These are phyloP conservation scores for Acleris literana DNA, from an alignment of 2,888 invertebrate genomes.

Conservation along the genomic window DNA sequence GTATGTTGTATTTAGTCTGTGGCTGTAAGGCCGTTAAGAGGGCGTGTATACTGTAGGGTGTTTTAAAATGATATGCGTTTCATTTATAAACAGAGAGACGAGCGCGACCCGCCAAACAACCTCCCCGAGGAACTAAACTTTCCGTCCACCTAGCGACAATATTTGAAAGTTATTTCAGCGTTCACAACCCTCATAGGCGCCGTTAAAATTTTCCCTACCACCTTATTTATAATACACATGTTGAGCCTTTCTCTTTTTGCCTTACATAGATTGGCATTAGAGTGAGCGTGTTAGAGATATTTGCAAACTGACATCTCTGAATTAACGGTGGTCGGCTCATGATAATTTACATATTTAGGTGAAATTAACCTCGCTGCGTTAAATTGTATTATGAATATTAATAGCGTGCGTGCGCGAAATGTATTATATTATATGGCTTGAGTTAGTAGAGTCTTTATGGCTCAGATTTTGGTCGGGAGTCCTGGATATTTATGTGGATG, in stretches of 20 bases:
- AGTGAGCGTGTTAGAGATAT: slow-evolving; percentile 64
- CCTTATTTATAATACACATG: slow-evolving; percentile 81
- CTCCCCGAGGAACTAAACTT: slow-evolving; percentile 80
- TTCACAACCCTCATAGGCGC: slow-evolving; percentile 84
- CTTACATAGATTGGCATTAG: slow-evolving; percentile 41
- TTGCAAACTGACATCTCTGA: slow-evolving; percentile 79
- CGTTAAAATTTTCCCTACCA: slow-evolving; percentile 83
- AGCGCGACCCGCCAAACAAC: slow-evolving; percentile 72
- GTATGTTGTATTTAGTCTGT: slow-evolving; percentile 40
- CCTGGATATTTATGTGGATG: slow-evolving; percentile 39
- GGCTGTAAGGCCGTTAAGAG: slow-evolving; percentile 42
- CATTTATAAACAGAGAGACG: slow-evolving; percentile 80
- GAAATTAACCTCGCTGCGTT: slow-evolving; percentile 82
- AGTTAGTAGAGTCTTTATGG: slow-evolving; percentile 63
- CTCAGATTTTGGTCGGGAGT: slow-evolving; percentile 63
- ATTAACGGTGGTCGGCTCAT: slow-evolving; percentile 83
- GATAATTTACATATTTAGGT: slow-evolving; percentile 85
- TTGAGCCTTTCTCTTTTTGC: slow-evolving; percentile 54
- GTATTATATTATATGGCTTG: slow-evolving; percentile 66
- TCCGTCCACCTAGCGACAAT: slow-evolving; percentile 83
- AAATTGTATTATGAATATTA: slow-evolving; percentile 84
- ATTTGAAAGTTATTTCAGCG: slow-evolving; percentile 84
- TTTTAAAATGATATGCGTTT: slow-evolving; percentile 78
- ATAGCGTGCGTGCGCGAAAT: slow-evolving; percentile 69
- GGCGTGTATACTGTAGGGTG: slow-evolving; percentile 57